Base-by-base conservation (phyloP, 2,888 invertebrate species). In the Drosophila maculinotata region DNA sequence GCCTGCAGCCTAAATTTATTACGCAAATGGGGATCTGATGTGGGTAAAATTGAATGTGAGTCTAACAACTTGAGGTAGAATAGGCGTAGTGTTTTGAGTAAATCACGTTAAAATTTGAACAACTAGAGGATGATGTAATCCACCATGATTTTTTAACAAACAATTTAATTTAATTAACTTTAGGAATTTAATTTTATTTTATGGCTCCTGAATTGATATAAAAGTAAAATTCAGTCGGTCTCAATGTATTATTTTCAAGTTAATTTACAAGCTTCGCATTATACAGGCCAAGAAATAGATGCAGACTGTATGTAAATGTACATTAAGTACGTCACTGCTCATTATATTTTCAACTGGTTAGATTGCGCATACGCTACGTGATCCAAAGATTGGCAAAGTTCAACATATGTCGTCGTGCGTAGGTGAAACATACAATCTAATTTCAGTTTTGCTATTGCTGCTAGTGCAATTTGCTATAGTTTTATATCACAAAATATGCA, bases 21-120 rank as follows among this genome's bases (percentile, higher is more conserved):
- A 23, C 45, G 49, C 12, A 47, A 75, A 66, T 52, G 52, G 42
- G 38, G 14, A 39, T 17, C 23, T 26, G 41, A 51, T 41, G 47
- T 15, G 63, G 44, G 17, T 9, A 2, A 53, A 39, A 49, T 51
- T 26, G 41, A 31, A 59, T 54, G 49, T 67, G 58, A 31, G 15
- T 10, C 39, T 23, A 14, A 33, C 9, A 38, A 33, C 12, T 31
- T 3, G 7, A 8, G 15, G 12, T 7, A 20, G 15, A 31, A 12
- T 59, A 15, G 15, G 8, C 12, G 10, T 6, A 28, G 5, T 15
- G 7, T 7, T 15, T n/a, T 20, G 25, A 20, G 14, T 15, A 41
- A 15, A 35, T 12, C 35, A 12, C 10, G 12, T 28, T 17, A 1
- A 8, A 7, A 38, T 56, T 30, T 7, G 14, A 23, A n/a, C 26